A percentile compares a stretch with the other conserved stretches of the same genome.
These are phyloP conservation scores for Protaetia brevitarsis DNA, from an alignment of 1,140 invertebrate species.

Conservation along the genomic window DNA sequence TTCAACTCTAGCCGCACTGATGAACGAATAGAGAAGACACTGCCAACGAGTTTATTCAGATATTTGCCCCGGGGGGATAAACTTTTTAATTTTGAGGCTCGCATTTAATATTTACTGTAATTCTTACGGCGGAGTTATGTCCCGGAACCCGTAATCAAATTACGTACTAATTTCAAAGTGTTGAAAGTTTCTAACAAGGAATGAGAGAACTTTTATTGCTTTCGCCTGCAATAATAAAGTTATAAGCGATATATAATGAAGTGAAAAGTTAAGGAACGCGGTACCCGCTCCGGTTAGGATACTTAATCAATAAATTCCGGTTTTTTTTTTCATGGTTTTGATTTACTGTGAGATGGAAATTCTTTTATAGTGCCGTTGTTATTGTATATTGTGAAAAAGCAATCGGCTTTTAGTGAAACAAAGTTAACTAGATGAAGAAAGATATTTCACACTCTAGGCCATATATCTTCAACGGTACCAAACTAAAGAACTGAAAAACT, in stretches of 20 bases:
- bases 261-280: constrained; percentile 3
- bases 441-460: too few species aligned
- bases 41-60: constrained; percentile 6
- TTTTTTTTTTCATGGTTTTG: background rate
- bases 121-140: constrained; percentile 10
- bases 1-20: too few species aligned
- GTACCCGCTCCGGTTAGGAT: background rate
- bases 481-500: too few species aligned
- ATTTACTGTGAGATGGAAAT: background rate
- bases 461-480: too few species aligned
- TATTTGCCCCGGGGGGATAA: background rate
- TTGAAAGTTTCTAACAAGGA: constrained; percentile 21
- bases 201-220: constrained; percentile 17
- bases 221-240: constrained; percentile 18
- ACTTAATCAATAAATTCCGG: constrained; percentile 11
- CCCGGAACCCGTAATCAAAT: constrained; percentile 20
- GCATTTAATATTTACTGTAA: constrained; percentile 21
- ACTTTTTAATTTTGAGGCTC: constrained; percentile 15
- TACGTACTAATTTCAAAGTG: constrained; percentile 23
- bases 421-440: too few species aligned
- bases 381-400: too few species aligned
- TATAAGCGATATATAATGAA: constrained; percentile 23
- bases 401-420: too few species aligned
- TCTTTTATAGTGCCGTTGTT: too few species aligned
- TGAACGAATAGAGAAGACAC: too few species aligned